Percentiles rank a stretch among this genome's conserved stretches.
phyloP scores from a whole-genome alignment of 1,140 invertebrate genomes.

The Drosophila bocqueti region DNA sequence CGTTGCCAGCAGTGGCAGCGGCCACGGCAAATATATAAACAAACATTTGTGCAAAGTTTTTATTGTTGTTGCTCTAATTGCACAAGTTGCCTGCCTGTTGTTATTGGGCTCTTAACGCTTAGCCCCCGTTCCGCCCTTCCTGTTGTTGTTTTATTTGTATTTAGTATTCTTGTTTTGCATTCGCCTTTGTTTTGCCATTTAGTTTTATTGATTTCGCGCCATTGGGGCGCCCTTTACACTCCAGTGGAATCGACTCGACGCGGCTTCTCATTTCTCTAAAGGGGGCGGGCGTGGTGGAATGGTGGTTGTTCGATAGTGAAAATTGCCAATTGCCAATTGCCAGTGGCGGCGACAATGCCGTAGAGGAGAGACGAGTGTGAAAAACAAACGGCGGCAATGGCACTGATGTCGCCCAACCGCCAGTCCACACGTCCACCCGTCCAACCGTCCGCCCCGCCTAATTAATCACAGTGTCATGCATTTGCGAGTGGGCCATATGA shows the following conservation, averaged over 20 bases:
- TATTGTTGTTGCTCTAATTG: slow-evolving; percentile 60
- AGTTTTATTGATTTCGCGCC: slow-evolving; percentile 79
- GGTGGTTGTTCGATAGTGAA: slow-evolving; percentile 29
- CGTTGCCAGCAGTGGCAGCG: slow-evolving; percentile 5
- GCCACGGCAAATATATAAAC: slow-evolving; percentile 56
- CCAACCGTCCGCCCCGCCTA: slow-evolving; percentile 41
- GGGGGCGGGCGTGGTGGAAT: neutral
- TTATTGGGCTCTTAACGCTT: slow-evolving; percentile 41
- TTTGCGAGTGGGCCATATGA: slow-evolving; percentile 58
- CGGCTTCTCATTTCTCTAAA: slow-evolving; percentile 5
- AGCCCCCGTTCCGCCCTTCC: neutral
- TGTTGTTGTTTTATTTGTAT: slow-evolving; percentile 34
- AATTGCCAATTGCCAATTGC: slow-evolving; percentile 50
- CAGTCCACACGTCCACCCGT: neutral
- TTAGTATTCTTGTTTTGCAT: slow-evolving; percentile 19
- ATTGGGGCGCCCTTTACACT: slow-evolving; percentile 68
- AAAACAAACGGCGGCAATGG: slow-evolving; percentile 28
- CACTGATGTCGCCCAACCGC: slow-evolving; percentile 41
- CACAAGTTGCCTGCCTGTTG: slow-evolving; percentile 32
- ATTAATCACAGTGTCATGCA: slow-evolving; percentile 80
- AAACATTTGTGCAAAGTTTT: slow-evolving; percentile 64
- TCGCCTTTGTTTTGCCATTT: slow-evolving; percentile 55
- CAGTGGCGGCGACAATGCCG: slow-evolving; percentile 32
- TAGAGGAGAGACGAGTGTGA: slow-evolving; percentile 10
- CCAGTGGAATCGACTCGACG: slow-evolving; percentile 39